These are phyloP conservation scores for Lasioglossum marginatum DNA, from an alignment of 2,888 invertebrate genomes.

Conservation along the genomic window DNA sequence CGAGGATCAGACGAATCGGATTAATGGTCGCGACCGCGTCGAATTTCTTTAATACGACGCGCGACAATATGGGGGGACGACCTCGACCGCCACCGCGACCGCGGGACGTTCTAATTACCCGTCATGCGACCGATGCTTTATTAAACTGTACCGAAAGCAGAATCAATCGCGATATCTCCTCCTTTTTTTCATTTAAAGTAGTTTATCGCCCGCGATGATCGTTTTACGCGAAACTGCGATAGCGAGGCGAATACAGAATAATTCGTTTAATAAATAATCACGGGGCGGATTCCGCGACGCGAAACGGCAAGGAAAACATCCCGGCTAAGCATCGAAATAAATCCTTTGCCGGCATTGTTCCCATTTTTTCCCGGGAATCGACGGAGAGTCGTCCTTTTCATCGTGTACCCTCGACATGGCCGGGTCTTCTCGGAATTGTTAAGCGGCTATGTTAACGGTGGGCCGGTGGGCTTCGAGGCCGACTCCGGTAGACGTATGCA, in stretches of 20 bases:
- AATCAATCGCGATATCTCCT: not conserved
- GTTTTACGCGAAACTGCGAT: conserved; percentile 35
- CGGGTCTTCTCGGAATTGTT: conserved; percentile 58
- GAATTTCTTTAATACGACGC: conserved; percentile 1
- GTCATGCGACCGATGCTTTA: not conserved
- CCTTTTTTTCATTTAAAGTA: conserved; percentile 6
- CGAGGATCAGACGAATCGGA: conserved; percentile 15
- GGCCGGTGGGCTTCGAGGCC: conserved; percentile 60
- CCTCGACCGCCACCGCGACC: no score
- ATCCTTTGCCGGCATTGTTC: conserved; percentile 46
- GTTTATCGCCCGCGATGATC: not conserved
- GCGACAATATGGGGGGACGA: no score
- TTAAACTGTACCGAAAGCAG: conserved; percentile 8
- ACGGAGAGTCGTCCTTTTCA: conserved; percentile 51
- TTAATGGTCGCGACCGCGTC: not conserved
- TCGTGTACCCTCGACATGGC: conserved; percentile 43
- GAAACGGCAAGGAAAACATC: conserved; percentile 6
- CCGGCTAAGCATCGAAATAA: conserved; percentile 32
- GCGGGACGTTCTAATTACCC: not conserved
- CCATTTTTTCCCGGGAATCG: conserved; percentile 43
- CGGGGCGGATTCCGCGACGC: not conserved
- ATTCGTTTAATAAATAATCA: conserved; percentile 4
- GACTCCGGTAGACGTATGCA: conserved; percentile 52
- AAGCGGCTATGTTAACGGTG: conserved; percentile 60
- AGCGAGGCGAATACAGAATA: not conserved